Evolutionary conservation across 92 coral and sea anemone genomes (phyloP).

Genomic region (Micromussa lordhowensis): DNA sequence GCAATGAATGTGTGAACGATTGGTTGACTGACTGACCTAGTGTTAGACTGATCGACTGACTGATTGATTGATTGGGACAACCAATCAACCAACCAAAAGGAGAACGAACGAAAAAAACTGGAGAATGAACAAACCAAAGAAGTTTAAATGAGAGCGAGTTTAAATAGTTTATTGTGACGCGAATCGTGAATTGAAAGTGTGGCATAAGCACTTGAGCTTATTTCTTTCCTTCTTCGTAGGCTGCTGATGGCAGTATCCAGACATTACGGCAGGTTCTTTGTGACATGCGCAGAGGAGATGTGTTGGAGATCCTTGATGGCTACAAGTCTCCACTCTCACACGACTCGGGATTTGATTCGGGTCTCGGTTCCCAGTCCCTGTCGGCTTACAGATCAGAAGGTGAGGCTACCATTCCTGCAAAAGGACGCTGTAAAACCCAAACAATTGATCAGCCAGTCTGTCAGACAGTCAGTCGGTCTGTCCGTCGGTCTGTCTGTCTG

Average conservation of each 20-base stretch:
- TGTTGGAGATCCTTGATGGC: conserved; percentile 53
- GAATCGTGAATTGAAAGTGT: not conserved
- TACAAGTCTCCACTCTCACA: conserved; percentile 24
- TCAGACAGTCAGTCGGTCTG: not conserved
- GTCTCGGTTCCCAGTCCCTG: conserved; percentile 77
- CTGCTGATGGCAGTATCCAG: conserved; percentile 59
- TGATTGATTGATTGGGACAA: too few species aligned
- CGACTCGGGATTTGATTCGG: conserved; percentile 74
- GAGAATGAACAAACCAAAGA: too few species aligned
- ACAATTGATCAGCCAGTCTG: not conserved
- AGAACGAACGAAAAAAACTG: too few species aligned
- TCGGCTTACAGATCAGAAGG: conserved; percentile 65
- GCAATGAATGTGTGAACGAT: too few species aligned
- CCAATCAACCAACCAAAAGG: too few species aligned
- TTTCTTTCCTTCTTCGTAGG: conserved; percentile 23
- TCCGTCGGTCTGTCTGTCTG: not conserved
- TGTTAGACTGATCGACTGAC: too few species aligned
- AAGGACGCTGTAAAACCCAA: not conserved
- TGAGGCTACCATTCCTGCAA: conserved; percentile 9
- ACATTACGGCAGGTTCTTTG: conserved; percentile 40
- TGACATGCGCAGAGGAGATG: conserved; percentile 72
- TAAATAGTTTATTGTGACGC: not conserved
- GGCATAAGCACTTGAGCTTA: not conserved
- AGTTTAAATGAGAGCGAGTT: too few species aligned
- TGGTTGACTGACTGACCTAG: too few species aligned